Conservation (phyloP, 2,888 invertebrate species). For the Xestia xanthographa region DNA sequence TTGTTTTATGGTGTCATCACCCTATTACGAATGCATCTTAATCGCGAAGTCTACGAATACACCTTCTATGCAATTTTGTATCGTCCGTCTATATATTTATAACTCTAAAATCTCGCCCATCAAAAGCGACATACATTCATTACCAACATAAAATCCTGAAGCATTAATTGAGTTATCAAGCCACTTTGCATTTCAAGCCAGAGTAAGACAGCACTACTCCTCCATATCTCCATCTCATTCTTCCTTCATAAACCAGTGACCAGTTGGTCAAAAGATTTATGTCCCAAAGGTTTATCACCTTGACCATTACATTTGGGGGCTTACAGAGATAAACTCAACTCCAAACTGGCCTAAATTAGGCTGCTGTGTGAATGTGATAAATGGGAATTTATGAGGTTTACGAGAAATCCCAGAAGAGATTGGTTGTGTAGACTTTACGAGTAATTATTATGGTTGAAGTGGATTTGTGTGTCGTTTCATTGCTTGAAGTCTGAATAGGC, state of each 20-base stretch:
- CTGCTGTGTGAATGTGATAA: constrained; percentile 68
- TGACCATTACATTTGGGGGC: constrained; percentile 64
- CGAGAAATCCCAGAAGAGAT: constrained; percentile 17
- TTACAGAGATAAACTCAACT: constrained; percentile 71
- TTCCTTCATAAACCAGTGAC: constrained; percentile 32
- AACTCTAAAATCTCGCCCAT: neutral
- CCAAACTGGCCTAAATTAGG: constrained; percentile 70
- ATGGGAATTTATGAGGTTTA: constrained; percentile 66
- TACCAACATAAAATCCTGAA: neutral
- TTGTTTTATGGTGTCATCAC: no score
- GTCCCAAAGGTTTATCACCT: constrained; percentile 62
- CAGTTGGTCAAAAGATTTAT: constrained; percentile 60
- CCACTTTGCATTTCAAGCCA: constrained; percentile 3
- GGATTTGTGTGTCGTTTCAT: constrained; percentile 1
- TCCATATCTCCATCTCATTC: constrained; percentile 37
- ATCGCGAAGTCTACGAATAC: no score
- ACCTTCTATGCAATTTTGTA: no score
- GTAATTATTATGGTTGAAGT: constrained; percentile 9
- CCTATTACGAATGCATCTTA: no score
- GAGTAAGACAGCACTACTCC: constrained; percentile 21
- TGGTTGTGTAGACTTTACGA: constrained; percentile 18
- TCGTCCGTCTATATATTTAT: neutral
- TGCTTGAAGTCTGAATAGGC: neutral
- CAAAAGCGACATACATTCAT: constrained; percentile 14
- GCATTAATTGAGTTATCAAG: constrained; percentile 28